Evolutionary conservation across 2,888 invertebrate species (phyloP).

Genomic region (Drosophila subsilvestris): DNA sequence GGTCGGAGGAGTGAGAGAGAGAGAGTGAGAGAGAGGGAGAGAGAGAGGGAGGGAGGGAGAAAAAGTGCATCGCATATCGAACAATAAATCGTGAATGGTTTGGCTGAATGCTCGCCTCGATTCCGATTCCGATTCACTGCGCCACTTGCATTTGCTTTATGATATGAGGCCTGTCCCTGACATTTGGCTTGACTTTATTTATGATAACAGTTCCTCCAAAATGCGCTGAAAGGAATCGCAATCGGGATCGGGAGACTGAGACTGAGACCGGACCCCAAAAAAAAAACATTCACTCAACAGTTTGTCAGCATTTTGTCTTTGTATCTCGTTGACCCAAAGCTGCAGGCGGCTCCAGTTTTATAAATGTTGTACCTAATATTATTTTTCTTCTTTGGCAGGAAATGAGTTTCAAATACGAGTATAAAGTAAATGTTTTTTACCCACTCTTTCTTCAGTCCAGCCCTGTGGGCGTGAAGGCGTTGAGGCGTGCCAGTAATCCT

Average conservation of each 20-base stretch:
- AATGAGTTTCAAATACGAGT: constrained; percentile 59
- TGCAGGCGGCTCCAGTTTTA: constrained; percentile 54
- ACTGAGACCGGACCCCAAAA: neutral
- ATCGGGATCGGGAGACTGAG: neutral
- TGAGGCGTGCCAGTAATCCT: constrained; percentile 49
- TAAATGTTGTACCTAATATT: constrained; percentile 43
- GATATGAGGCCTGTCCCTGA: constrained; percentile 73
- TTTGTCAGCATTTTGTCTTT: constrained; percentile 76
- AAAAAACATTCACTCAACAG: constrained; percentile 51
- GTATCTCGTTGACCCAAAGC: constrained; percentile 68
- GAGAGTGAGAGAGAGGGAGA: neutral
- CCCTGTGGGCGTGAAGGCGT: constrained; percentile 53
- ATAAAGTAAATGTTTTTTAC: constrained; percentile 12
- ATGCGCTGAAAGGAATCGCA: constrained; percentile 19
- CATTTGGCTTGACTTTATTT: constrained; percentile 71
- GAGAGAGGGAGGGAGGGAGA: constrained; percentile 4
- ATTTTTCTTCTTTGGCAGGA: constrained; percentile 50
- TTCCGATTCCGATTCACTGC: constrained; percentile 70
- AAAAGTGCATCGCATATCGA: constrained; percentile 68
- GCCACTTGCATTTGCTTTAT: constrained; percentile 79
- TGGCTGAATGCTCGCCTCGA: constrained; percentile 69
- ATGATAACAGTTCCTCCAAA: constrained; percentile 68
- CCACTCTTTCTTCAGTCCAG: constrained; percentile 13
- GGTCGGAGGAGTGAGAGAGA: neutral
- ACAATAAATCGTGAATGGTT: constrained; percentile 77